Percentiles rank a stretch among this genome's conserved stretches.
Conservation (phyloP, 2,888 invertebrate genomes). For the Metallyticus violacea region DNA sequence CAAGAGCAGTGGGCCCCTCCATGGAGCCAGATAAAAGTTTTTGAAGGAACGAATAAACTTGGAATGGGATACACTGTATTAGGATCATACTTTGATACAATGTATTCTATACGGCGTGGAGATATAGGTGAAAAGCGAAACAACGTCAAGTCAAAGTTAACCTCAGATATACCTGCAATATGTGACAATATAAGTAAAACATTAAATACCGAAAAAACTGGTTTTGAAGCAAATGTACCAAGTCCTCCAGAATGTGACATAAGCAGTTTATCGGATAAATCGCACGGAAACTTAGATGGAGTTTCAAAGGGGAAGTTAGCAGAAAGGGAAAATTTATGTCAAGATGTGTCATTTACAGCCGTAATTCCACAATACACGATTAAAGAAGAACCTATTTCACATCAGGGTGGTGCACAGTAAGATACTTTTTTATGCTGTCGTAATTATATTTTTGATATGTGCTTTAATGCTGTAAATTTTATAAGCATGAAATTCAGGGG, state of each 20-base stretch:
- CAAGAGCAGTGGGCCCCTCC: constrained; percentile 16
- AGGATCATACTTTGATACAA: constrained; percentile 12
- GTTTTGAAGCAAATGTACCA: constrained; percentile 12
- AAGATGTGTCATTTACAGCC: background rate
- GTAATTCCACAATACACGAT: background rate
- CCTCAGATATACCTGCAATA: background rate
- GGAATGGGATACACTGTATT: background rate
- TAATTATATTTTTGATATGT: background rate
- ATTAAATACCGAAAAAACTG: background rate
- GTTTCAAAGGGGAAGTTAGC: background rate
- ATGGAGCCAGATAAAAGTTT: constrained; percentile 18
- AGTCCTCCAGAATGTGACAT: background rate
- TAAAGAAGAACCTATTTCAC: constrained; percentile 11
- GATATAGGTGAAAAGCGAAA: background rate
- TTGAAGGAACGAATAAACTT: constrained; percentile 2
- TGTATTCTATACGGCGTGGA: background rate
- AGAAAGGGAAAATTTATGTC: background rate
- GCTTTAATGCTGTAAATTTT: background rate
- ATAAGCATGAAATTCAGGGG: too few relatives aligned
- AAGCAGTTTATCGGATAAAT: background rate
- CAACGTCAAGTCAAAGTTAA: background rate
- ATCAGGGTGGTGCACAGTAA: background rate
- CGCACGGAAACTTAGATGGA: background rate
- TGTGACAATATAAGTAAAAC: background rate
- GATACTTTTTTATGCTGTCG: background rate